Percentiles rank a stretch among this genome's conserved stretches.
Conservation (phyloP, 2,113 vertebrate genomes). For the Zosterops hypoxanthus region DNA sequence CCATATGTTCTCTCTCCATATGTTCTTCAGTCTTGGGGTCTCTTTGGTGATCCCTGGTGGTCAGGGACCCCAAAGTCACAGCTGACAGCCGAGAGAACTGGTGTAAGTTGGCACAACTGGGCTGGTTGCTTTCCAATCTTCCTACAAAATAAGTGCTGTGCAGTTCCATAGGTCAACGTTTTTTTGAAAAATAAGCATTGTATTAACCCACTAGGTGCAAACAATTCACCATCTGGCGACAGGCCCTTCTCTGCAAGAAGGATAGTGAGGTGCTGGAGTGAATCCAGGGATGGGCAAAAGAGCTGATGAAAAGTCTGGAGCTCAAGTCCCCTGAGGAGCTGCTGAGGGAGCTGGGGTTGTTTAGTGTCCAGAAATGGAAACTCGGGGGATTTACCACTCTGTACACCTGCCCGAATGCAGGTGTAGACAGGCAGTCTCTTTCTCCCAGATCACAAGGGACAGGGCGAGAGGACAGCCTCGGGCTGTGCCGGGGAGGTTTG, state of each 20-base stretch:
- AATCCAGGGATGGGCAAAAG: too few relatives aligned
- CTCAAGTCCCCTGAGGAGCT: background rate
- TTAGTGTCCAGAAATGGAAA: background rate
- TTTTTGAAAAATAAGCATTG: background rate
- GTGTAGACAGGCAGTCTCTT: too few relatives aligned
- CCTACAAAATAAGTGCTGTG: background rate
- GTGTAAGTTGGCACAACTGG: background rate
- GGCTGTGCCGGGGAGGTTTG: background rate
- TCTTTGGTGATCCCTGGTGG: background rate
- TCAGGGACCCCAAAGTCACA: background rate
- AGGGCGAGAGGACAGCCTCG: background rate
- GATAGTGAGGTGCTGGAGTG: background rate
- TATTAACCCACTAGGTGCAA: background rate
- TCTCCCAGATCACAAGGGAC: too few relatives aligned
- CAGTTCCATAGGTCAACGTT: background rate
- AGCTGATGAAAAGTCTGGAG: background rate
- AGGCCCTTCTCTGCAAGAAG: background rate
- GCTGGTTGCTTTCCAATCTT: background rate
- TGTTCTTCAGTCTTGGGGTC: background rate
- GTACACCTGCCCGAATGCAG: background rate
- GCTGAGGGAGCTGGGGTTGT: background rate
- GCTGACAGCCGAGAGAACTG: background rate
- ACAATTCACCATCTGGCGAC: background rate
- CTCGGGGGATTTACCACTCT: rapidly evolving
- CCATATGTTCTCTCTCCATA: background rate